These are phyloP conservation scores for Norana najaformis DNA, from an alignment of 2,888 invertebrate genomes.

Conservation along the genomic window DNA sequence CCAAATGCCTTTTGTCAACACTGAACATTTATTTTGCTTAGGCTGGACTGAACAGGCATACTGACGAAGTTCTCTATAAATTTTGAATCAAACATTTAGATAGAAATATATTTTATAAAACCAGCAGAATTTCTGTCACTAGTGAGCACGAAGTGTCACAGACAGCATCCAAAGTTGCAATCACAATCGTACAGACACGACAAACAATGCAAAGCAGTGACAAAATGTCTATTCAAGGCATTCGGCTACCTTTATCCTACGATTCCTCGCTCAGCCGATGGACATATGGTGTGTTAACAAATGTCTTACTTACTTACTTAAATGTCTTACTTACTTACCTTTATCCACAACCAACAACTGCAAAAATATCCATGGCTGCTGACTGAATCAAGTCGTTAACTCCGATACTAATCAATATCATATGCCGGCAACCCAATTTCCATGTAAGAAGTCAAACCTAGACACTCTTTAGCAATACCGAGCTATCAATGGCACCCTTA, in stretches of 20 bases:
- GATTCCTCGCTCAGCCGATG: too few relatives aligned
- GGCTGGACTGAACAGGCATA: background rate
- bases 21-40: too few relatives aligned
- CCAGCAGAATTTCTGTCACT: background rate
- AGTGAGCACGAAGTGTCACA: background rate
- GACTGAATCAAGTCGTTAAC: background rate
- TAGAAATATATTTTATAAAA: background rate
- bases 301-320: too few relatives aligned
- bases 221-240: background rate
- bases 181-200: background rate
- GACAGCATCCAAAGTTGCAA: too few relatives aligned
- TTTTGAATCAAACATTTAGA: background rate
- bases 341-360: background rate
- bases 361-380: background rate
- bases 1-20: background rate
- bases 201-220: background rate
- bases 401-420: background rate
- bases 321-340: too few relatives aligned
- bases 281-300: too few relatives aligned
- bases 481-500: background rate
- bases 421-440: background rate
- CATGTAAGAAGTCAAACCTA: background rate
- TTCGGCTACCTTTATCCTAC: background rate
- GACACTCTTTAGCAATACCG: background rate
- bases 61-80: background rate